Evolutionary conservation across 2,113 vertebrate genomes (phyloP), one percentile per base, ranked within the genome.

Genomic region (Tichodroma muraria): DNA sequence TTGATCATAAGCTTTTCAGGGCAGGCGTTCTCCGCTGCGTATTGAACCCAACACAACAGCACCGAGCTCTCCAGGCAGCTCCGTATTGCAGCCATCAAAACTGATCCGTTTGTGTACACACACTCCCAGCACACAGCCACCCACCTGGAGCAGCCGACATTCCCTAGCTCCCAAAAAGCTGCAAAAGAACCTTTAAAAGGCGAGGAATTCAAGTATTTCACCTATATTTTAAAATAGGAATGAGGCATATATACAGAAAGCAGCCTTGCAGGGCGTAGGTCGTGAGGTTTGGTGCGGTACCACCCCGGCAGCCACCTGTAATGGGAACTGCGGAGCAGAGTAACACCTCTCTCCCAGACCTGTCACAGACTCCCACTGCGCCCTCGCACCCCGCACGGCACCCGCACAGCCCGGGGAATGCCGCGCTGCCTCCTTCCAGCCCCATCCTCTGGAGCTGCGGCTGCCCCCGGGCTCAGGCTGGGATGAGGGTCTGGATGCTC

Each of bases 191-290:
- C 64, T 73, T 17, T 24, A 19, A 35, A 88, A 89, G 12, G 40
- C 64, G 53, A 14, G 2, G 22, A 47, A 61, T 6, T 44, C 9
- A 7, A 30, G 10, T 25, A 7, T 37, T 68, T 27, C 44, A 2
- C 50, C 50, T 38, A 25, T 4, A 9, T 30, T 69, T 65, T n/a
- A 13, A 61, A 71, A 44, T 0, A 44, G 30, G 6, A 56, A 56
- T 0, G 1, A 77, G 30, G 40, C 6, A 11, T 0, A 8, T 3
- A 13, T 0, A 17, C 19, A 4, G 31, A 42, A 19, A 52, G 63
- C 44, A 60, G 57, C 44, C 53, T 24, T 3, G 8, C 3, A 12
- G 35, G n/a, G 53, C 1, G 4, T 0, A 23, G n/a, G 37, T 3
- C 60, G n/a, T 1, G 45, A n/a, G 65, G 56, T 47, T 20, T 5